phyloP scores from a whole-genome alignment of 2,888 invertebrate genomes.

The Hirudinaria manillensis region DNA sequence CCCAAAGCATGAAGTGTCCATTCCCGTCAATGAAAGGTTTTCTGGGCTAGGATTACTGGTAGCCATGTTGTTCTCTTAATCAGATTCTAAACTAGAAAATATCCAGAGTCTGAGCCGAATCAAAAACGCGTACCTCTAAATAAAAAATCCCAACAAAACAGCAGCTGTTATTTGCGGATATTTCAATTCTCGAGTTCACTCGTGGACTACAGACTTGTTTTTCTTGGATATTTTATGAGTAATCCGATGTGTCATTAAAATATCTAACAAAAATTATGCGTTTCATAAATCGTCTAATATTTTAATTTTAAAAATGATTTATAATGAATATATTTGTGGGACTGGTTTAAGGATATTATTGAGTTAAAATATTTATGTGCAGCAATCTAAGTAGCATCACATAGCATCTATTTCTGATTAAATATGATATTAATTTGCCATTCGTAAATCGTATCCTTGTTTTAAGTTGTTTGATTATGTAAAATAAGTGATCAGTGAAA shows the following conservation, averaged over 20 bases:
- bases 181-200: not conserved
- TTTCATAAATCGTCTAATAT: too few species aligned
- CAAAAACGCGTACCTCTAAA: constrained; percentile 4
- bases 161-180: not conserved
- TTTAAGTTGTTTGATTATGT: too few species aligned
- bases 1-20: constrained; percentile 7
- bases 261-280: not conserved
- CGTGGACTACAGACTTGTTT: not conserved
- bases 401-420: too few species aligned
- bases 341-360: too few species aligned
- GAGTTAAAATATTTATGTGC: too few species aligned
- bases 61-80: constrained; percentile 8
- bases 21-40: not conserved
- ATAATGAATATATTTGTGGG: not conserved
- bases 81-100: constrained; percentile 1
- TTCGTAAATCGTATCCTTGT: too few species aligned
- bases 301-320: not conserved
- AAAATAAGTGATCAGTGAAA: too few species aligned
- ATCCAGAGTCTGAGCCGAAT: not conserved
- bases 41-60: not conserved
- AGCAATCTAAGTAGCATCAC: too few species aligned
- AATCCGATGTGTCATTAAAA: constrained; percentile 8
- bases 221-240: not conserved
- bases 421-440: too few species aligned
- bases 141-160: not conserved